A percentile compares a stretch with the other conserved stretches of the same genome.
Conservation (phyloP, 2,113 vertebrate genomes). For the Ivindomyrus marchei region DNA sequence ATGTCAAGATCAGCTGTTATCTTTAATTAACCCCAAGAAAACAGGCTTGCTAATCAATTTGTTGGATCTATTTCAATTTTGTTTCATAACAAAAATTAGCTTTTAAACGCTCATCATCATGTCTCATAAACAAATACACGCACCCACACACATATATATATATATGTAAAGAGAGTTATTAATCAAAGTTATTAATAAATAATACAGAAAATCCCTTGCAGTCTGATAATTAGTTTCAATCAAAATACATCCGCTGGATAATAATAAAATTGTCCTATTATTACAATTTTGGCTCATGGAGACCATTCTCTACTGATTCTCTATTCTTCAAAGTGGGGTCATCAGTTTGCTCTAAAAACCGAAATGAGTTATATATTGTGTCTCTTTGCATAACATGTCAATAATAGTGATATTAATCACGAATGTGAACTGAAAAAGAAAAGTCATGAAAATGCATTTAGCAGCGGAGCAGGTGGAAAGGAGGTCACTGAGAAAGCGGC, state of each 20-base stretch:
- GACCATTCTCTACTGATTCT: not conserved
- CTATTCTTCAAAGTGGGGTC: not conserved
- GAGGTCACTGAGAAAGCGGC: not conserved
- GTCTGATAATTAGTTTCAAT: not conserved
- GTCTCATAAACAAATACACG: not conserved
- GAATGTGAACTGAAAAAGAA: not conserved
- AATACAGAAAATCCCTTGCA: not conserved
- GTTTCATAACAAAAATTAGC: not conserved
- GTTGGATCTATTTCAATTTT: not conserved
- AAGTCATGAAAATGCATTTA: not conserved
- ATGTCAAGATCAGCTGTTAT: not conserved
- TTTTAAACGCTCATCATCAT: not conserved
- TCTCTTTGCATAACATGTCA: not conserved
- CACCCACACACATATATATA: too few species aligned
- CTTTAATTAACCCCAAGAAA: not conserved
- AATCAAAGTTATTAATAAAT: not conserved
- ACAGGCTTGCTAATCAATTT: not conserved
- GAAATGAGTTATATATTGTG: not conserved
- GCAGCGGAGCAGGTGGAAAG: not conserved
- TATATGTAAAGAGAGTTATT: not conserved
- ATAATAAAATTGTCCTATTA: not conserved
- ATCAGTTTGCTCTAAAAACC: not conserved
- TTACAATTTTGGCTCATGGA: not conserved
- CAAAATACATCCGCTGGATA: not conserved
- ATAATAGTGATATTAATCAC: not conserved